phyloP scores from a whole-genome alignment of 1,140 invertebrate genomes.

The Zaprionus nigranus region DNA sequence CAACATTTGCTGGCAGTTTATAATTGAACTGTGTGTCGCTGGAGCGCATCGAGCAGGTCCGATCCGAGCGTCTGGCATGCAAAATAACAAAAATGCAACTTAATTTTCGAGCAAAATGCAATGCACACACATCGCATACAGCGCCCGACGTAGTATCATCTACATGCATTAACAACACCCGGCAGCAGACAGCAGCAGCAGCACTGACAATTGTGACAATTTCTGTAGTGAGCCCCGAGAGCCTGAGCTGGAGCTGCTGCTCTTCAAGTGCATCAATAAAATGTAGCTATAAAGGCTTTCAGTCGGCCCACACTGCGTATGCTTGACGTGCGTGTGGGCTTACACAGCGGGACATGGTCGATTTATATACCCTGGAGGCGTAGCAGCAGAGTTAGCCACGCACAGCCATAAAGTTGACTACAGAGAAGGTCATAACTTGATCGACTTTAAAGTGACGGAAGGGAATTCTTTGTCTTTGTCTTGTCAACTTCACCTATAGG shows the following conservation, averaged over 20 bases:
- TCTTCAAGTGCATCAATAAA: slow-evolving; percentile 66
- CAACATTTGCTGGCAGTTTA: slow-evolving; percentile 64
- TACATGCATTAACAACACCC: slow-evolving; percentile 46
- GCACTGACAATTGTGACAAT: slow-evolving; percentile 55
- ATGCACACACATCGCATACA: not conserved
- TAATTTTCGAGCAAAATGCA: slow-evolving; percentile 54
- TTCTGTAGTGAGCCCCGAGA: slow-evolving; percentile 35
- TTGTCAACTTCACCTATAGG: not conserved
- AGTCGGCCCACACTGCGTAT: slow-evolving; percentile 57
- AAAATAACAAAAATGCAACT: slow-evolving; percentile 75
- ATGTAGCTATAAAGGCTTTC: slow-evolving; percentile 61
- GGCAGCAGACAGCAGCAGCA: slow-evolving; percentile 3
- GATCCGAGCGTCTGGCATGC: slow-evolving; percentile 22
- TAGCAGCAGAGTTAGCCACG: not conserved
- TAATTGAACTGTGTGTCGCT: slow-evolving; percentile 75
- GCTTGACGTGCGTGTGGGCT: slow-evolving; percentile 45
- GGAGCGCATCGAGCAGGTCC: slow-evolving; percentile 65
- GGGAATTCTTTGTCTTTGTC: no score
- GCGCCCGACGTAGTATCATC: slow-evolving; percentile 15
- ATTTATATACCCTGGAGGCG: slow-evolving; percentile 9
- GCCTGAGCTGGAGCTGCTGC: slow-evolving; percentile 8
- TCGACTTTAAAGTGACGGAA: no score
- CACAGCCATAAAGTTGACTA: not conserved
- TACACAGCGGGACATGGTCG: not conserved
- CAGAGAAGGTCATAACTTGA: no score